Percentiles rank a stretch among this genome's conserved stretches.
phyloP scores from a whole-genome alignment of 2,888 invertebrate genomes.

The Axea sp. region DNA sequence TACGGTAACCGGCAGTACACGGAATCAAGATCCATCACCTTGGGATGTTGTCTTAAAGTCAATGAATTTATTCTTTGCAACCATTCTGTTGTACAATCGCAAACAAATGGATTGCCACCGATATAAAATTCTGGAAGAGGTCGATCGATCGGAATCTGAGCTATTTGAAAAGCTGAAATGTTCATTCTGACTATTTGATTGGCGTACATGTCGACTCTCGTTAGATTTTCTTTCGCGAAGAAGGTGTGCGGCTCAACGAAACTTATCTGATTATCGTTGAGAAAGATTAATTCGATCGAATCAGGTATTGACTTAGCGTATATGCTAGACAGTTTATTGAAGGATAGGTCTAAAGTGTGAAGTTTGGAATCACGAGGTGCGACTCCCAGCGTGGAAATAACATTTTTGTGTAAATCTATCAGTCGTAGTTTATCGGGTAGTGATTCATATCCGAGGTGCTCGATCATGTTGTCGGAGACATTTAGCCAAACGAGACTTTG shows the following conservation, averaged over 20 bases:
- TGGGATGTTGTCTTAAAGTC: conserved; percentile 91
- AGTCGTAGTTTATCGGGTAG: conserved; percentile 91
- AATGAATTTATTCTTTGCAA: conserved; percentile 93
- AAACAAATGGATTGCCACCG: conserved; percentile 95
- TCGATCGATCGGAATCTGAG: conserved; percentile 87
- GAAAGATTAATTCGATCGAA: conserved; percentile 90
- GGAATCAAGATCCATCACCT: conserved; percentile 93
- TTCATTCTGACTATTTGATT: conserved; percentile 95
- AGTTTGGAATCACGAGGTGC: conserved; percentile 87
- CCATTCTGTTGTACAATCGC: conserved; percentile 98
- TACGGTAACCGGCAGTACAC: conserved; percentile 93
- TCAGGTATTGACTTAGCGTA: conserved; percentile 89
- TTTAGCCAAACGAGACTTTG: conserved; percentile 92
- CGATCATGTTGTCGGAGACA: conserved; percentile 93
- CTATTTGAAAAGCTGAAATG: conserved; percentile 90
- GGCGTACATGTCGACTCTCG: conserved; percentile 94
- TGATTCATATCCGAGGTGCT: conserved; percentile 92
- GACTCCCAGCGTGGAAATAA: conserved; percentile 86
- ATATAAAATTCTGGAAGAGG: conserved; percentile 94
- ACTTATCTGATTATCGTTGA: conserved; percentile 93
- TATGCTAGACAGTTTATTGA: conserved; percentile 91
- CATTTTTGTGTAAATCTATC: conserved; percentile 94
- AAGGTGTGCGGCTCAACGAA: conserved; percentile 93
- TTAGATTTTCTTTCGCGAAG: conserved; percentile 92
- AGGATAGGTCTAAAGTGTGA: conserved; percentile 93